Percentiles rank a stretch among this genome's conserved stretches.
phyloP scores from a whole-genome alignment of 2,888 invertebrate species.

The Pachycephus smyrnensis region DNA sequence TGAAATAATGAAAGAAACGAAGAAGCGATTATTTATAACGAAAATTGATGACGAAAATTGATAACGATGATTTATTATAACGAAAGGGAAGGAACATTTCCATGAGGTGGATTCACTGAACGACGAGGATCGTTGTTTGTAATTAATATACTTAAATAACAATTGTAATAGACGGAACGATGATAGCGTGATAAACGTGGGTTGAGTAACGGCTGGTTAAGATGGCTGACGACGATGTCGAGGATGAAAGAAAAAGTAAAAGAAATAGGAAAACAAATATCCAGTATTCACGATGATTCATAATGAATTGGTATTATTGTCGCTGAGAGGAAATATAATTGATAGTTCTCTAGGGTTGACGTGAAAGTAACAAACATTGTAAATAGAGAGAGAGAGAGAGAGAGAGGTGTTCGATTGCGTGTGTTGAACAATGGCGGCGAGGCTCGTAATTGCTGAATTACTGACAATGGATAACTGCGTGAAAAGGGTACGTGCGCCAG shows the following conservation, averaged over 20 bases:
- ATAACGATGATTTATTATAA: no score
- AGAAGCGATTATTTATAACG: background rate
- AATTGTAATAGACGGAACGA: constrained; percentile 19
- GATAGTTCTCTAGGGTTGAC: constrained; percentile 24
- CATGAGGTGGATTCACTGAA: background rate
- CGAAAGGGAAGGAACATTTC: background rate
- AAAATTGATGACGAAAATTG: no score
- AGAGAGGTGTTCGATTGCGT: constrained; percentile 21
- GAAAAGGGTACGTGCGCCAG: background rate
- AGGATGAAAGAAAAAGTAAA: background rate
- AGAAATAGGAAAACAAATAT: constrained; percentile 26
- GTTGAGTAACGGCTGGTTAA: background rate
- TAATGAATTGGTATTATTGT: constrained; percentile 27
- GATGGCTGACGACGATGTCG: background rate
- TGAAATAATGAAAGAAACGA: background rate
- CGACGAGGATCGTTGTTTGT: constrained; percentile 19
- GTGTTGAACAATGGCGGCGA: constrained; percentile 24
- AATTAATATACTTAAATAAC: constrained; percentile 26
- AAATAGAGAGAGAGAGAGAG: constrained; percentile 22
- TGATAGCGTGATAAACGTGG: constrained; percentile 18
- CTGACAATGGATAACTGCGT: background rate
- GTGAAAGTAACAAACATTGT: constrained; percentile 42
- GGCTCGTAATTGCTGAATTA: background rate
- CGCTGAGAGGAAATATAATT: constrained; percentile 19
- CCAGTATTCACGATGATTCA: constrained; percentile 50